Evolutionary conservation across 2,888 invertebrate genomes (phyloP).

Genomic region (Acanthococcus lagerstroemiae): DNA sequence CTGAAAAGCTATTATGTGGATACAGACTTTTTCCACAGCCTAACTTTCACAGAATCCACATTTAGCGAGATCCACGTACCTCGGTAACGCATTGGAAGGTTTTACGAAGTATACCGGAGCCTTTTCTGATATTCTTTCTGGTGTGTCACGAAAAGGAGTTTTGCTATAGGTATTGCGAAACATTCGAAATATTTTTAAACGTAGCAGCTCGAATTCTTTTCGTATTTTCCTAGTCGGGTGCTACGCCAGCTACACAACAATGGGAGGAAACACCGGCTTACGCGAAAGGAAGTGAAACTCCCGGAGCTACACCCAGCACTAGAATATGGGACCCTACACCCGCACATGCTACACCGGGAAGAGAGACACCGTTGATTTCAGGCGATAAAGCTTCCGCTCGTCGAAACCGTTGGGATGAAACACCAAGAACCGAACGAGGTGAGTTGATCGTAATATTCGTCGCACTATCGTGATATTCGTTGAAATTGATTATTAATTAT

Average conservation of each 20-base stretch:
- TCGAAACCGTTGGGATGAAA: constrained; percentile 98
- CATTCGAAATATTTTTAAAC: too few relatives aligned
- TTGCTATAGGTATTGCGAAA: too few relatives aligned
- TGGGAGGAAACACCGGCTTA: constrained; percentile 97
- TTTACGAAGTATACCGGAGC: not conserved
- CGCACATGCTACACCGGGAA: constrained; percentile 76
- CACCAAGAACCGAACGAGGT: constrained; percentile 91
- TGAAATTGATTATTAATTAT: not conserved
- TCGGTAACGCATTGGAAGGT: too few relatives aligned
- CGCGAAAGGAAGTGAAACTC: constrained; percentile 68
- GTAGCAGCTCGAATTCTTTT: too few relatives aligned
- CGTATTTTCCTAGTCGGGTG: constrained; percentile 39
- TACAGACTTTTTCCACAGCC: too few relatives aligned
- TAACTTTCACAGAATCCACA: too few relatives aligned
- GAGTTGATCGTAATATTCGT: constrained; percentile 31
- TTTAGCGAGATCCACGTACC: too few relatives aligned
- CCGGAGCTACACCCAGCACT: constrained; percentile 83
- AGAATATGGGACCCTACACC: constrained; percentile 97
- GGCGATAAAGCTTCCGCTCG: constrained; percentile 58
- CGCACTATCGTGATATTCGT: not conserved
- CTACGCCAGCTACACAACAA: constrained; percentile 64
- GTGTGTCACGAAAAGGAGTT: not conserved
- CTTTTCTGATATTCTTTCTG: constrained; percentile 17
- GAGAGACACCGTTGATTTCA: constrained; percentile 69
- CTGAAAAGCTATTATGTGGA: too few relatives aligned